Conservation (phyloP, 2,113 vertebrate species). For the Xiphorhynchus elegans region DNA sequence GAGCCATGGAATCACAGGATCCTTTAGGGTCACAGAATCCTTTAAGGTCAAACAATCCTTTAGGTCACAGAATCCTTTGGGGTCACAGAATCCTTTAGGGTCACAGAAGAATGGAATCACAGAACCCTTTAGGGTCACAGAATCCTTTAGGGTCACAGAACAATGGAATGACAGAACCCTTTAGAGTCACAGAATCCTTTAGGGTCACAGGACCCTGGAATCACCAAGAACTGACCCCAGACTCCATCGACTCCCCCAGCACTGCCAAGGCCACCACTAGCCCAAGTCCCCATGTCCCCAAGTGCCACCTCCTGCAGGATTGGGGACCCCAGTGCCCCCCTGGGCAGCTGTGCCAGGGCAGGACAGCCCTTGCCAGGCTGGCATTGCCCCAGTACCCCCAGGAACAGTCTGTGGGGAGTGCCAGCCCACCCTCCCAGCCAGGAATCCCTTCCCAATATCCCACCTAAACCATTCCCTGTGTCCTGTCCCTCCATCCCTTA, state of each 20-base stretch:
- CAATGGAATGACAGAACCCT: neutral
- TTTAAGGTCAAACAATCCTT: no score
- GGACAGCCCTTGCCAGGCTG: no score
- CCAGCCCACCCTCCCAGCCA: neutral
- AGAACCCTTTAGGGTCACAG: neutral
- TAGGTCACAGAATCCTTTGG: no score
- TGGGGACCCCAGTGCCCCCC: neutral
- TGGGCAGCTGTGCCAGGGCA: neutral
- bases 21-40: no score
- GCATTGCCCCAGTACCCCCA: no score
- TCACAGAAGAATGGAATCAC: no score
- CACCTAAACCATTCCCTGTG: no score
- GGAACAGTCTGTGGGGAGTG: neutral
- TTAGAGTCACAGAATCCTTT: neutral
- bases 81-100: no score
- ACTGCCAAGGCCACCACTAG: neutral
- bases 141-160: no score
- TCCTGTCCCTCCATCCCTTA: neutral
- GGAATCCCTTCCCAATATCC: neutral
- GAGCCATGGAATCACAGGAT: no score
- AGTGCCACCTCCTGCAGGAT: neutral
- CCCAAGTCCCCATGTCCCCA: neutral
- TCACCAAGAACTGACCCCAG: rapidly evolving
- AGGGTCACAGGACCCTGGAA: neutral
- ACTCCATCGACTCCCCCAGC: rapidly evolving